Percentiles rank a stretch among this genome's conserved stretches.
phyloP scores from a whole-genome alignment of 2,888 invertebrate species.

The Scaeva pyrastri region DNA sequence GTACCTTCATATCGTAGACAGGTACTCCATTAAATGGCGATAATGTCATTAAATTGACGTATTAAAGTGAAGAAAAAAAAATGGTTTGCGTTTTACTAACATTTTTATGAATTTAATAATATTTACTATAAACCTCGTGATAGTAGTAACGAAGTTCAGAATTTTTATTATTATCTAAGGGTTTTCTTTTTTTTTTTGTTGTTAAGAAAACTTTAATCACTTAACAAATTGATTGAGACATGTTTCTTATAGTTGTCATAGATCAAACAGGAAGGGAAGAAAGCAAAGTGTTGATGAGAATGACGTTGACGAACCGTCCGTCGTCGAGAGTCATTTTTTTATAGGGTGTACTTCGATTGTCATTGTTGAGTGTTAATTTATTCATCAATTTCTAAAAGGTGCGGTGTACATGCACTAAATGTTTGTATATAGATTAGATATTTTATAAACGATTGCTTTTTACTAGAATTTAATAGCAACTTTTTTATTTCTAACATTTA shows the following conservation, averaged over 20 bases:
- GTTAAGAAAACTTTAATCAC: conserved; percentile 5
- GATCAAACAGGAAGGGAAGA: conserved; percentile 16
- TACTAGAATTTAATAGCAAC: too few species aligned
- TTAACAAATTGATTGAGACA: not conserved
- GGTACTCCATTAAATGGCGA: conserved; percentile 22
- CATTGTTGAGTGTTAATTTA: too few species aligned
- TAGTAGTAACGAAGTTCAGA: conserved; percentile 17
- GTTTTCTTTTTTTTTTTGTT: not conserved
- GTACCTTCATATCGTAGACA: conserved; percentile 31
- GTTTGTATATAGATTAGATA: too few species aligned
- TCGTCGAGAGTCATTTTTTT: not conserved
- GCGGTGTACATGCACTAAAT: too few species aligned
- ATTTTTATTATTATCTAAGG: not conserved
- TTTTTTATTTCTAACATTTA: too few species aligned
- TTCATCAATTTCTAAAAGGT: too few species aligned
- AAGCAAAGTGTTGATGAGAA: not conserved
- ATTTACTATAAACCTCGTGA: conserved; percentile 40
- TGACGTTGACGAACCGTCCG: not conserved
- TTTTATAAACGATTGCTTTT: too few species aligned
- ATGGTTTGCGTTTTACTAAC: conserved; percentile 22
- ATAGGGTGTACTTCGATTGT: not conserved
- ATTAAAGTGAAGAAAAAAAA: conserved; percentile 19
- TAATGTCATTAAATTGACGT: conserved; percentile 59
- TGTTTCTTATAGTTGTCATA: not conserved
- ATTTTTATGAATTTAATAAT: not conserved